Conservation (phyloP, 2,797 vertebrate species). For the Podarcis lilfordi region DNA sequence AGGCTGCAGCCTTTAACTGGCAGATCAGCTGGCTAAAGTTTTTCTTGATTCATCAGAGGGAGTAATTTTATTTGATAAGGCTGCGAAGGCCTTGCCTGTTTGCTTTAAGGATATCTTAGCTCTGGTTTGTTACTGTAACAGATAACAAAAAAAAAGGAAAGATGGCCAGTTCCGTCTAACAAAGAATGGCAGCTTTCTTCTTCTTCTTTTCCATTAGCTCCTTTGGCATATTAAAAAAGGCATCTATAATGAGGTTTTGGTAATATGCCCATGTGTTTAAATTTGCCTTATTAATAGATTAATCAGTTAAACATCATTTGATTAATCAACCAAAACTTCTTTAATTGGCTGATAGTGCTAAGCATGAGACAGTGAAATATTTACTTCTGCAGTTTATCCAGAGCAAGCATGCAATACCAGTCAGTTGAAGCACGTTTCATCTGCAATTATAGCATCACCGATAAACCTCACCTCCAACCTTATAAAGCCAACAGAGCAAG, state of each 20-base stretch:
- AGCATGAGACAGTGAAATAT: not conserved
- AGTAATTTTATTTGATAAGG: not conserved
- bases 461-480: not conserved
- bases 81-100: not conserved
- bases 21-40: not conserved
- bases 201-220: not conserved
- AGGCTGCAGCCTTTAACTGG: not conserved
- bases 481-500: constrained; percentile 5
- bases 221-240: not conserved
- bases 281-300: not conserved
- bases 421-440: not conserved
- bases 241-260: not conserved
- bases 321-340: constrained; percentile 4
- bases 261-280: not conserved
- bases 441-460: not conserved
- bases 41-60: not conserved
- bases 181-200: not conserved
- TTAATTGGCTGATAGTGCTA: not conserved
- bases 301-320: not conserved
- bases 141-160: not conserved
- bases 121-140: not conserved
- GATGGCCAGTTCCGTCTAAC: not conserved
- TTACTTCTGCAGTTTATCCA: not conserved
- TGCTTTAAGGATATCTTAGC: not conserved
- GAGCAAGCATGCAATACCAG: not conserved